Evolutionary conservation across 1,140 invertebrate genomes (phyloP), one percentile per base, ranked within the genome.

Genomic region (Drosophila serrata): DNA sequence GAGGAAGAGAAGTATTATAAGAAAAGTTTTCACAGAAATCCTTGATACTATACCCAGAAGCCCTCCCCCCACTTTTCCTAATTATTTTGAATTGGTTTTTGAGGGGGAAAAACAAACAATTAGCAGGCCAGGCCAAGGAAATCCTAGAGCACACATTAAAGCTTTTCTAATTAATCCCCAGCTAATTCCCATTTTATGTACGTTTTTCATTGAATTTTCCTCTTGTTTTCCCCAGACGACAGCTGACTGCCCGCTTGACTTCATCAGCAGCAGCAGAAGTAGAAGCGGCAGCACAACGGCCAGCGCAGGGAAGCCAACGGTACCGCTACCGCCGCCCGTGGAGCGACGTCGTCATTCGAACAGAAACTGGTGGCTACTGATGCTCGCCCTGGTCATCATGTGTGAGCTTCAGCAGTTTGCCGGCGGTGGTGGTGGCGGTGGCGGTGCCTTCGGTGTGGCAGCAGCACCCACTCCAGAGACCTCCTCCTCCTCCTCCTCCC

Each of bases 261-360:
- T 57, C 58, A 81, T 39, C 67, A 78, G 42, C 51, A 58, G 49
- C 40, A 78, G 29, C 19, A 67, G 31, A 48, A 56, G 42, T 40
- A 31, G 51, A 15, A 59, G 46, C 56, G 70, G 43, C 63, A 67
- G 13, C 82, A 88, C 74, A 69, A 88, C 84, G 85, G 84, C 80
- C 61, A 78, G 68, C 49, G 49, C 65, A 53, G 60, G 68, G 58
- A 55, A 46, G 42, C 55, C 57, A 63, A 35, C 29, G 70, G 24
- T 43, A 68, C 51, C 77, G 72, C 67, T 33, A 63, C 31, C 42
- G 68, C 31, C 65, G 57, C 29, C 19, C 48, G 31, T 67, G 63
- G 27, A 40, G 27, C 39, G 29, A 22, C 43, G 53, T 59, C 61
- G 46, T 51, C 45, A 13, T 12, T 39, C n/a, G 40, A 42, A 58